A percentile compares a stretch with the other conserved stretches of the same genome.
Conservation (phyloP, 1,140 invertebrate species). For the Eubasilissa regina region DNA sequence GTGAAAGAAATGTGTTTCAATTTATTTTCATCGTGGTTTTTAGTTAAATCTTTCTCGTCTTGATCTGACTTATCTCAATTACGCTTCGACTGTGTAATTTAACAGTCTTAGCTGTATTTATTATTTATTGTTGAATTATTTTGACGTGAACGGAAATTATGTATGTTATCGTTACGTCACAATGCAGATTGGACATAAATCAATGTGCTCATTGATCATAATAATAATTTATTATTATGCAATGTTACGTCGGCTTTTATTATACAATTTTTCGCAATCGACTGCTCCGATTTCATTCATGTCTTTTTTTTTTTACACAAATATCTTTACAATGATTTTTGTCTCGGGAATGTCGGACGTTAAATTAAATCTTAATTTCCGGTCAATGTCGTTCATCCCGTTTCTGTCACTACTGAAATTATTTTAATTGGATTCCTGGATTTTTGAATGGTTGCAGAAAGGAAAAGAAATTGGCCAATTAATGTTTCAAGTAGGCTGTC, state of each 20-base stretch:
- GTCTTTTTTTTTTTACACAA: not conserved
- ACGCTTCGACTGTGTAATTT: too few species aligned
- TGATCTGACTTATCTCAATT: too few species aligned
- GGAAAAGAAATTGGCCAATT: too few species aligned
- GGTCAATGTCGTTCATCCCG: not conserved
- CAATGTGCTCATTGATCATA: not conserved
- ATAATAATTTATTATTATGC: not conserved
- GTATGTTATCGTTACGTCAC: not conserved
- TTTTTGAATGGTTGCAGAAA: too few species aligned
- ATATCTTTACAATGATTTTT: conserved; percentile 11
- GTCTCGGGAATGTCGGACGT: conserved; percentile 10
- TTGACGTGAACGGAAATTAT: conserved; percentile 1
- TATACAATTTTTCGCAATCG: conserved; percentile 31
- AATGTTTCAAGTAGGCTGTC: too few species aligned
- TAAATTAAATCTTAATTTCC: not conserved
- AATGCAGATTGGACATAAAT: conserved; percentile 3
- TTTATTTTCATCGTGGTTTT: conserved; percentile 1
- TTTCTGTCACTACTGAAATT: too few species aligned
- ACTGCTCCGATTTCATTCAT: not conserved
- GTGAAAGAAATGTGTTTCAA: conserved; percentile 27
- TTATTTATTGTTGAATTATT: not conserved
- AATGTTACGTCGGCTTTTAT: not conserved
- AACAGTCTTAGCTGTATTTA: too few species aligned
- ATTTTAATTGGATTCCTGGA: too few species aligned
- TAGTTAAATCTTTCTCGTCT: too few species aligned